Base-by-base conservation (phyloP, 2,797 vertebrate genomes). In the Pangasius macronema region DNA sequence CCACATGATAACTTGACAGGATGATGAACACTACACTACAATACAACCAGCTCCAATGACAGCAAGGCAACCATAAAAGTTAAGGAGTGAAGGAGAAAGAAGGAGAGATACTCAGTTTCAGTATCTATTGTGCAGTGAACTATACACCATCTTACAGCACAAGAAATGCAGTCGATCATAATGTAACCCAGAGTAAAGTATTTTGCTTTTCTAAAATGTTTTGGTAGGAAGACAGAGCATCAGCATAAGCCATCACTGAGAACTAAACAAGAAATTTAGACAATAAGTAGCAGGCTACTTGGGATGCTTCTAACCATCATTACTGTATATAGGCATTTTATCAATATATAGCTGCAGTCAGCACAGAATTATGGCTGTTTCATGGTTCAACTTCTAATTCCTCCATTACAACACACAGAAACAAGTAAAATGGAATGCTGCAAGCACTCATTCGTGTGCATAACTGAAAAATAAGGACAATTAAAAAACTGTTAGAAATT, bases 401-500 rank as follows among this genome's bases (percentile, higher is more conserved):
- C 72, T 91, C 87, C 91, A 91, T 93, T 90, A 90, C 89, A 87
- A 72, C 90, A 89, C 87, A 79, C 89, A 89, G 90, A 91, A 92
- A 92, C 85, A 14, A 39, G 30, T 63, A 82, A 87, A 88, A 76
- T 87, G 85, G 89, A 89, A 85, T 89, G 89, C 91, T 88, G 89
- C 80, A 83, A 83, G 88, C 86, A 90, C 91, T 85, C 89, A 89
- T 24, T 22, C 61, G 86, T 73, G 86, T 92, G 89, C 91, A 88
- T 90, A 86, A 88, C 86, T 92, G 85, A 89, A 87, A 90, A 91
- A 92, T 91, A 92, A 91, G 90, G 89, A 88, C 93, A 93, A 92
- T 94, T 95, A 92, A 92, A 92, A 82, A 85, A 83, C 92, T 92
- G 90, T 91, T 91, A 87, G 85, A 92, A 51, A 73, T 93, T 87